A percentile compares a stretch with the other conserved stretches of the same genome.
phyloP scores from a whole-genome alignment of 2,888 invertebrate species.

The Ormyrus nitidulus region DNA sequence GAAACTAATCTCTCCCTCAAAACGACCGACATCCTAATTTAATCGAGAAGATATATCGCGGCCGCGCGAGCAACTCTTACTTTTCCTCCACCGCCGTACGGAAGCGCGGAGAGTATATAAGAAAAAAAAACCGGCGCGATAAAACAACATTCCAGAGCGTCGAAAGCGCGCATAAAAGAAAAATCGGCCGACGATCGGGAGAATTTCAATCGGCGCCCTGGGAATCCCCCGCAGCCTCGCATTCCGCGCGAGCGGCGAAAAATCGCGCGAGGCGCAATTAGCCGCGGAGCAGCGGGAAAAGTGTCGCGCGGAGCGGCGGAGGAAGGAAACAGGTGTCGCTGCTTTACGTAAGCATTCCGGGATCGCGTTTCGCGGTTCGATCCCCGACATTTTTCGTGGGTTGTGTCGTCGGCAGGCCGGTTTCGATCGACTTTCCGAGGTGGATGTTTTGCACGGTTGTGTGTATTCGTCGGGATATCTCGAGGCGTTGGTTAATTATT shows the following conservation, averaged over 20 bases:
- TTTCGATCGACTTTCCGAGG: conserved; percentile 19
- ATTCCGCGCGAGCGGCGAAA: conserved; percentile 1
- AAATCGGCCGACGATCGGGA: conserved; percentile 32
- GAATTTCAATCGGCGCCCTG: conserved; percentile 44
- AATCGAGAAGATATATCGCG: too few species aligned
- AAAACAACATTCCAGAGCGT: neutral
- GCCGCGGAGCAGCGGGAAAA: conserved; percentile 17
- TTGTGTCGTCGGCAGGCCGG: too few species aligned
- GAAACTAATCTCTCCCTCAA: too few species aligned
- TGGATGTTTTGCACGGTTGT: conserved; percentile 1
- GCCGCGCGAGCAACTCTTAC: too few species aligned
- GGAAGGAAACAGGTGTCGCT: too few species aligned
- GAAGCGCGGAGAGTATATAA: neutral
- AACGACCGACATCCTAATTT: too few species aligned
- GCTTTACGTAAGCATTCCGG: too few species aligned
- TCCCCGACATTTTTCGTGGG: neutral
- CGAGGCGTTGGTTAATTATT: neutral
- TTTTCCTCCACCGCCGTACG: neutral
- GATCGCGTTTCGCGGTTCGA: too few species aligned
- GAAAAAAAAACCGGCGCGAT: neutral
- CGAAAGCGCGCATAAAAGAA: conserved; percentile 7
- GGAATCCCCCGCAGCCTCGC: conserved; percentile 25
- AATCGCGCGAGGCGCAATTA: conserved; percentile 30
- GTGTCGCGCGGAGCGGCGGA: neutral
- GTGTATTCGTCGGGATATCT: neutral